A percentile compares a stretch with the other conserved stretches of the same genome.
Conservation (phyloP, 1,140 invertebrate genomes). For the Drosophila lacertosa region DNA sequence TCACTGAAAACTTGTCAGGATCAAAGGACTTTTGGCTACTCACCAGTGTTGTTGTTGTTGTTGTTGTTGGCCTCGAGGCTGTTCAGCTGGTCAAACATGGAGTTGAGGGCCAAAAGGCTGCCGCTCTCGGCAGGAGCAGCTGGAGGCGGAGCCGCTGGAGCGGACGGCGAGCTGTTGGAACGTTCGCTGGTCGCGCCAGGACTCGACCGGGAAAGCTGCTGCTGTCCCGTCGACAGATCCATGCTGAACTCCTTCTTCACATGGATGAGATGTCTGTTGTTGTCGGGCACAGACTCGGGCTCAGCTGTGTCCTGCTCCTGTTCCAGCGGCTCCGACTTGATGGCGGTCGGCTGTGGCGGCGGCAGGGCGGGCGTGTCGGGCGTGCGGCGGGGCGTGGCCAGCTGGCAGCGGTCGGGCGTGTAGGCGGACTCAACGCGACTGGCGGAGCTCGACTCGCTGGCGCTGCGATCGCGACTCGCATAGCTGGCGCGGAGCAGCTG, state of each 20-base stretch:
- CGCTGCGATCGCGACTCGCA: conserved; percentile 90
- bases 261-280: conserved; percentile 59
- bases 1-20: too few species aligned
- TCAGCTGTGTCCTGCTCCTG: conserved; percentile 41
- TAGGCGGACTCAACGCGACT: conserved; percentile 90
- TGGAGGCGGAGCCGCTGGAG: conserved; percentile 53
- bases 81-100: conserved; percentile 92
- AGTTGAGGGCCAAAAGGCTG: conserved; percentile 92
- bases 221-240: conserved; percentile 24
- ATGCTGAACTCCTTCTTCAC: conserved; percentile 82
- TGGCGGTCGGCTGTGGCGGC: conserved; percentile 40
- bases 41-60: conserved; percentile 66
- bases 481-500: conserved; percentile 90
- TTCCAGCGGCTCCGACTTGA: conserved; percentile 72
- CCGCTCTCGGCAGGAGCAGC: conserved; percentile 86
- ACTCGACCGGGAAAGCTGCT: conserved; percentile 85
- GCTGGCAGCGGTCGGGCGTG: conserved; percentile 88
- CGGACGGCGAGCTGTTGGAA: conserved; percentile 87
- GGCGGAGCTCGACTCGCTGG: conserved; percentile 93
- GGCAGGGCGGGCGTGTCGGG: conserved; percentile 85
- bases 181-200: conserved; percentile 87
- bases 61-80: conserved; percentile 60
- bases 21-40: background rate
- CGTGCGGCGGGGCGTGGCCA: conserved; percentile 89
- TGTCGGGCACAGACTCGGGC: conserved; percentile 34